Evolutionary conservation across 2,888 invertebrate genomes (phyloP).

Genomic region (Anthoptus insignis): DNA sequence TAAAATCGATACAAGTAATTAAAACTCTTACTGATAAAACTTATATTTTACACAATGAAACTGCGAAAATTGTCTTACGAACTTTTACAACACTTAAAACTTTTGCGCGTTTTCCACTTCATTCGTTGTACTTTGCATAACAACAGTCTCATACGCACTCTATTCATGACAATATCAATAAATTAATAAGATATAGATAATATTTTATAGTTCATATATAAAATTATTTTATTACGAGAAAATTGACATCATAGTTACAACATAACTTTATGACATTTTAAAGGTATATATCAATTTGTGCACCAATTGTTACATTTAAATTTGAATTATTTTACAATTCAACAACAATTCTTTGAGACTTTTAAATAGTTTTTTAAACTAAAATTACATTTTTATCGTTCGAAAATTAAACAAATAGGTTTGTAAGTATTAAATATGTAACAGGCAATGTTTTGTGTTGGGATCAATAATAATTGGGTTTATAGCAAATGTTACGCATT

Average conservation of each 20-base stretch:
- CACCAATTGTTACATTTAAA: constrained; percentile 46
- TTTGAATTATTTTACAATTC: constrained; percentile 22
- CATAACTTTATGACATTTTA: constrained; percentile 69
- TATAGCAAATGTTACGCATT: constrained; percentile 25
- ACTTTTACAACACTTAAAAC: constrained; percentile 71
- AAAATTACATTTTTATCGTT: constrained; percentile 24
- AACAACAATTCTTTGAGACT: constrained; percentile 14
- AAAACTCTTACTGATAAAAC: constrained; percentile 84
- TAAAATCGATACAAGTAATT: constrained; percentile 87
- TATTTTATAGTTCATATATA: constrained; percentile 63
- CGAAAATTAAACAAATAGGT: constrained; percentile 13
- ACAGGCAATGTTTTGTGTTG: constrained; percentile 36
- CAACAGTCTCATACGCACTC: constrained; percentile 73
- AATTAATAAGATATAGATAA: constrained; percentile 57
- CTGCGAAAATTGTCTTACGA: constrained; percentile 82
- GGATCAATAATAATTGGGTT: constrained; percentile 28
- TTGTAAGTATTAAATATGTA: constrained; percentile 21
- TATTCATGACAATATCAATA: constrained; percentile 68
- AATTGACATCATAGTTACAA: constrained; percentile 82
- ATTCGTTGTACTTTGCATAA: constrained; percentile 67
- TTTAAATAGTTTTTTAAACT: constrained; percentile 41
- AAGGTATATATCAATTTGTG: constrained; percentile 69
- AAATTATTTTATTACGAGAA: constrained; percentile 72
- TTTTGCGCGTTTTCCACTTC: constrained; percentile 68
- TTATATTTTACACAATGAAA: constrained; percentile 82